A percentile compares a stretch with the other conserved stretches of the same genome.
These are phyloP conservation scores for Eubucco bourcierii DNA, from an alignment of 2,113 vertebrate genomes.

Conservation along the genomic window DNA sequence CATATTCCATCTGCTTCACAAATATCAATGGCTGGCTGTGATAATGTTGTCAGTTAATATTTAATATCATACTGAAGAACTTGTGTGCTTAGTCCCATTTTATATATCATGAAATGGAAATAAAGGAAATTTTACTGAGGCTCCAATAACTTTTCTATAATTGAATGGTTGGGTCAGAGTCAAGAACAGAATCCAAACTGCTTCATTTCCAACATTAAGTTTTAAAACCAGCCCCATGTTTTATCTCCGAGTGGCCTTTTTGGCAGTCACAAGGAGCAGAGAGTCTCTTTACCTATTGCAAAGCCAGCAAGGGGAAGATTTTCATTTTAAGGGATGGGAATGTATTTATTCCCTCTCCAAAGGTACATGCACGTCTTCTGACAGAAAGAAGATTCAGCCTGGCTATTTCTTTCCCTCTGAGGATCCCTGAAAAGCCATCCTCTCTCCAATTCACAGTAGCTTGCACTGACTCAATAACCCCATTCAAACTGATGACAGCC, in stretches of 20 bases:
- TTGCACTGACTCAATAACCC: neutral
- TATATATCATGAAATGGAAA: neutral
- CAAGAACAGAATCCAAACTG: conserved; percentile 8
- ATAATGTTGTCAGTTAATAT: neutral
- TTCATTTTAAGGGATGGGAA: neutral
- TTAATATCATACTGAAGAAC: neutral
- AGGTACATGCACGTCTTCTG: neutral
- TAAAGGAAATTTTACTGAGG: conserved; percentile 18
- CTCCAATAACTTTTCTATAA: conserved; percentile 35
- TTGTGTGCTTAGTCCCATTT: neutral
- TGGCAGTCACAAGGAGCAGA: neutral
- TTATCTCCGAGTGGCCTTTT: neutral
- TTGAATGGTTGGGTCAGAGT: conserved; percentile 17
- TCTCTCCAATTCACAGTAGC: neutral
- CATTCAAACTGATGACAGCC: neutral
- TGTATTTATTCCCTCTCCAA: neutral
- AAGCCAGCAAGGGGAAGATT: neutral
- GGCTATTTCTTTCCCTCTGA: neutral
- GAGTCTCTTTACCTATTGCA: neutral
- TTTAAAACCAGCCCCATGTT: neutral
- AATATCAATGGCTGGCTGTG: neutral
- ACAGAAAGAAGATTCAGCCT: neutral
- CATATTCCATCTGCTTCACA: neutral
- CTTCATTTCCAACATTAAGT: neutral
- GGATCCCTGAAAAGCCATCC: neutral